These are phyloP conservation scores for Diarsia dahlii DNA, from an alignment of 2,888 invertebrate genomes.

Conservation along the genomic window DNA sequence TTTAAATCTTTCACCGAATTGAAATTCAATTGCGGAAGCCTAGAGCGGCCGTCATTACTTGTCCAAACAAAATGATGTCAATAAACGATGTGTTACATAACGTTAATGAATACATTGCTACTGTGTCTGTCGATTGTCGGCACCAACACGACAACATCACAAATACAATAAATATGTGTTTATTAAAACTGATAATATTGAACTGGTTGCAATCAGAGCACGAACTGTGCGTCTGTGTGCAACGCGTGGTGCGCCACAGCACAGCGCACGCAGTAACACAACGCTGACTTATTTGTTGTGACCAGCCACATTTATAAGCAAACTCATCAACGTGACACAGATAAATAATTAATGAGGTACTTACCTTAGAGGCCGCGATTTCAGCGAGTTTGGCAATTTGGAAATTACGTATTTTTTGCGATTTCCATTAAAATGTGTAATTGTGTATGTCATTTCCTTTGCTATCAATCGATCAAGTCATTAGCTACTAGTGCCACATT, in stretches of 20 bases:
- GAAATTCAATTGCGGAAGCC: slow-evolving; percentile 37
- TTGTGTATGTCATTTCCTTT: slow-evolving; percentile 29
- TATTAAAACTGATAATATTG: slow-evolving; percentile 7
- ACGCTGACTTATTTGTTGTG: background rate
- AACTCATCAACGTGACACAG: slow-evolving; percentile 33
- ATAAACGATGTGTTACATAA: slow-evolving; percentile 31
- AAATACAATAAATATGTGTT: slow-evolving; percentile 11
- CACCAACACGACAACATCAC: background rate
- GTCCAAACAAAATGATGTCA: slow-evolving; percentile 22
- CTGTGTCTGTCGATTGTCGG: background rate
- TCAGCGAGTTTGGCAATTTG: slow-evolving; percentile 7
- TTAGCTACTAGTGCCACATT: background rate
- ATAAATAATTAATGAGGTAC: slow-evolving; percentile 22
- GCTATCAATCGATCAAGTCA: slow-evolving; percentile 6
- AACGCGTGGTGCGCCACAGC: slow-evolving; percentile 22
- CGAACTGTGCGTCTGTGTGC: slow-evolving; percentile 27
- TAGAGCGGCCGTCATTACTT: slow-evolving; percentile 4
- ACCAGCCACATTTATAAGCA: background rate
- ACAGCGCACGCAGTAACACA: background rate
- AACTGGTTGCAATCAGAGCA: slow-evolving; percentile 36
- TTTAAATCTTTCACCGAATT: slow-evolving; percentile 44
- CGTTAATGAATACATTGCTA: background rate
- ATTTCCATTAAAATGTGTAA: slow-evolving; percentile 39
- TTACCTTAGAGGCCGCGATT: slow-evolving; percentile 9
- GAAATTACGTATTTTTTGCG: slow-evolving; percentile 12